phyloP scores from a whole-genome alignment of 1,140 invertebrate genomes.

The Oryzaephilus surinamensis region DNA sequence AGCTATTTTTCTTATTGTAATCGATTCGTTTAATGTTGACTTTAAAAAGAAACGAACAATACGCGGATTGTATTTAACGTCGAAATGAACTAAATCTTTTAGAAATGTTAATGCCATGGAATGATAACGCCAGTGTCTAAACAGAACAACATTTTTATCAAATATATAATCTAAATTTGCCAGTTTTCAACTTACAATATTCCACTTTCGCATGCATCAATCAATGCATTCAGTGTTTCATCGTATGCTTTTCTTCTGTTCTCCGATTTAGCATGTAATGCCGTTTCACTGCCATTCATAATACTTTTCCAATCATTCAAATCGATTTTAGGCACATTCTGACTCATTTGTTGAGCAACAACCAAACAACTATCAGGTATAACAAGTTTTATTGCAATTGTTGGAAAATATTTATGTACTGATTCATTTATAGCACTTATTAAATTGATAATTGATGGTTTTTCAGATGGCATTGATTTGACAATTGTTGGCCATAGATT shows the following conservation, averaged over 20 bases:
- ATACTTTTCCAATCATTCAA: conserved; percentile 31
- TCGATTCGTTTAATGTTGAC: conserved; percentile 62
- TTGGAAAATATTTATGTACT: conserved; percentile 42
- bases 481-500: conserved; percentile 67
- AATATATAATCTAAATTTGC: not conserved
- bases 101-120: conserved; percentile 65
- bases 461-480: conserved; percentile 64
- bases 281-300: conserved; percentile 35
- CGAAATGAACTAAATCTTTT: conserved; percentile 55
- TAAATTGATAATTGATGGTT: conserved; percentile 64
- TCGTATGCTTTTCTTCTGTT: conserved; percentile 47
- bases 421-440: conserved; percentile 50
- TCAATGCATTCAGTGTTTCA: conserved; percentile 49
- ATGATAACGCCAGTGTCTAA: conserved; percentile 69
- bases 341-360: conserved; percentile 40
- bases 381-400: conserved; percentile 46
- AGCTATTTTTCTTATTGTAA: conserved; percentile 64
- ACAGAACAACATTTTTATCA: conserved; percentile 1
- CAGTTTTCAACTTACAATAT: conserved; percentile 58
- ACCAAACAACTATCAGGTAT: conserved; percentile 44
- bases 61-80: conserved; percentile 50
- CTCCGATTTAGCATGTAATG: conserved; percentile 36
- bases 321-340: conserved; percentile 26
- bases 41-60: conserved; percentile 57
- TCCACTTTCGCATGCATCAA: conserved; percentile 50